Conservation (phyloP, 2,797 vertebrate species). For the Zalophus californianus region DNA sequence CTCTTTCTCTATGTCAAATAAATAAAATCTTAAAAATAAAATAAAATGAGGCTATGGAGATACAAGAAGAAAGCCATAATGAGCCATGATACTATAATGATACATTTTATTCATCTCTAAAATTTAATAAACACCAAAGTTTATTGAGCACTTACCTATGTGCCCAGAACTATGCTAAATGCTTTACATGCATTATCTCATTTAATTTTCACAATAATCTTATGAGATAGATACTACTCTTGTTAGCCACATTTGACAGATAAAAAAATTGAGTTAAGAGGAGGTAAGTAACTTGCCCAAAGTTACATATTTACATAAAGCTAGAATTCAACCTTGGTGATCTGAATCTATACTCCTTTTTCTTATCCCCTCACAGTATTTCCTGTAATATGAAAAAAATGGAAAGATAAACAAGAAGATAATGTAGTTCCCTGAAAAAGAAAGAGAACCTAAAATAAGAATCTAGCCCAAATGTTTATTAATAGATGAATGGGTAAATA, state of each 20-base stretch:
- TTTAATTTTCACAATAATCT: neutral
- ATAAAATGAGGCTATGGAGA: neutral
- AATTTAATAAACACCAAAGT: neutral
- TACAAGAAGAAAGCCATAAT: neutral
- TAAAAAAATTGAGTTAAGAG: neutral
- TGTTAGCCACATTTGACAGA: neutral
- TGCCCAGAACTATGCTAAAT: neutral
- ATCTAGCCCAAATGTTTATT: neutral
- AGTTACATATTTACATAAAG: slow-evolving; percentile 17
- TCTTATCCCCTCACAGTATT: neutral
- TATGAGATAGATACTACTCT: neutral
- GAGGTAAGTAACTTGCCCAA: neutral
- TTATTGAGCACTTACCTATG: neutral
- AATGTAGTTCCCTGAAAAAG: neutral
- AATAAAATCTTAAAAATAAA: neutral
- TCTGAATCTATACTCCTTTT: neutral
- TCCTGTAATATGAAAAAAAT: neutral
- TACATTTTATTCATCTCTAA: neutral
- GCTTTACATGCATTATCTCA: neutral
- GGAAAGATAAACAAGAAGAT: slow-evolving; percentile 2
- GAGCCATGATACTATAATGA: neutral
- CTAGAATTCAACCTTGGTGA: neutral
- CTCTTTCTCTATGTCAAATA: neutral
- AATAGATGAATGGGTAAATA: no score
- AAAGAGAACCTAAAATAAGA: neutral